A percentile compares a stretch with the other conserved stretches of the same genome.
Conservation (phyloP, 2,888 invertebrate species). For the Sarcophaga rosellei region DNA sequence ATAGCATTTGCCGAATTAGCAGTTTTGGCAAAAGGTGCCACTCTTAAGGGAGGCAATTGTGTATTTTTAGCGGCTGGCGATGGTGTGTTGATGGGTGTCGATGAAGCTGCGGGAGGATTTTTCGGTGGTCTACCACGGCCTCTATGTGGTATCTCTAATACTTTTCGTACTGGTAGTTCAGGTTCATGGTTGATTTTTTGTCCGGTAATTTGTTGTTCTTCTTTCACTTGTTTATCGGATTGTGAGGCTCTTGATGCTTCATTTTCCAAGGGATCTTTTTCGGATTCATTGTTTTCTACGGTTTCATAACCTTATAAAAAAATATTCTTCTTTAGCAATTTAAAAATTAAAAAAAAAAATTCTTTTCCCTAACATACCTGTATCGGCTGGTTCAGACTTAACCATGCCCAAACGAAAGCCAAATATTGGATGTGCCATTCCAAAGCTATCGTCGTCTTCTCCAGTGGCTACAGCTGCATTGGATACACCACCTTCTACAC, state of each 20-base stretch:
- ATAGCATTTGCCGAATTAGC: constrained; percentile 65
- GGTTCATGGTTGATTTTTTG: constrained; percentile 2
- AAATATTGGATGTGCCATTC: constrained; percentile 79
- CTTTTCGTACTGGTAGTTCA: constrained; percentile 58
- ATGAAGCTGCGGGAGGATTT: constrained; percentile 62
- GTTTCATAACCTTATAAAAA: constrained; percentile 75
- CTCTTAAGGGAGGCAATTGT: constrained; percentile 73
- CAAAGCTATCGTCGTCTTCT: constrained; percentile 69
- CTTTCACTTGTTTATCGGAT: constrained; percentile 11
- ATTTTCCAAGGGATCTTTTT: constrained; percentile 70
- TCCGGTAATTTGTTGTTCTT: constrained; percentile 1
- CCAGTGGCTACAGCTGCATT: constrained; percentile 46
- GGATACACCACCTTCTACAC: constrained; percentile 62
- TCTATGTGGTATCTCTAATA: constrained; percentile 68
- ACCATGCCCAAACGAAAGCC: constrained; percentile 79
- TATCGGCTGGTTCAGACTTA: constrained; percentile 78
- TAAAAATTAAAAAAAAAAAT: constrained; percentile 4
- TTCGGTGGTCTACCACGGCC: constrained; percentile 58
- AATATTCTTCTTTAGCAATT: background rate
- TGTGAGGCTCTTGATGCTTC: background rate
- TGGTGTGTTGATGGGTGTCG: constrained; percentile 63
- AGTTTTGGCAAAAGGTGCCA: constrained; percentile 77
- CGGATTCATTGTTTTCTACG: constrained; percentile 60
- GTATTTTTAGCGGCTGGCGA: constrained; percentile 17
- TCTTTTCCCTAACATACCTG: constrained; percentile 71